phyloP scores from a whole-genome alignment of 2,888 invertebrate genomes.

The Auanema freiburgensis region DNA sequence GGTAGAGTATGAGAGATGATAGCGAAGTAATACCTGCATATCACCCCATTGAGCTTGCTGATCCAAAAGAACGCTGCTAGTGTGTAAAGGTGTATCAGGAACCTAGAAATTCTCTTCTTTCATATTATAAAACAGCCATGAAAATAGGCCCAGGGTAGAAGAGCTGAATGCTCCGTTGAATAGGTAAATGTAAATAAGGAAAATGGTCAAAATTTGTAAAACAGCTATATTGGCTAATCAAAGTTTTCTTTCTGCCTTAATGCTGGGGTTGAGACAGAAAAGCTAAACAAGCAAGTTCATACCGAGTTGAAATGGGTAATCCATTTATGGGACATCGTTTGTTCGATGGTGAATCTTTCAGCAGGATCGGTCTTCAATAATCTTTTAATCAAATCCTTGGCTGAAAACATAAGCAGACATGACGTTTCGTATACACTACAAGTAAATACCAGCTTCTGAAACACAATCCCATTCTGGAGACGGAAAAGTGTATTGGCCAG shows the following conservation, averaged over 20 bases:
- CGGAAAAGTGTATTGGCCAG: slow-evolving; percentile 96
- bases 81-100: slow-evolving; percentile 91
- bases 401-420: slow-evolving; percentile 65
- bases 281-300: not conserved
- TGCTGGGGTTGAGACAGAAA: not conserved
- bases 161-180: too few species aligned
- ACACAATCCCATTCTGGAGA: slow-evolving; percentile 93
- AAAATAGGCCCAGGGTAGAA: not conserved
- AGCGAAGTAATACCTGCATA: slow-evolving; percentile 75
- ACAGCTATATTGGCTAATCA: too few species aligned
- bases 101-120: slow-evolving; percentile 65
- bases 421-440: too few species aligned
- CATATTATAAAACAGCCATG: not conserved
- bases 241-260: slow-evolving; percentile 1
- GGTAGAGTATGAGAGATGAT: too few species aligned
- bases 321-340: slow-evolving; percentile 75
- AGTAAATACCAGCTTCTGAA: slow-evolving; percentile 76
- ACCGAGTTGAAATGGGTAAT: slow-evolving; percentile 72
- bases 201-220: too few species aligned
- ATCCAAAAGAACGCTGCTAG: slow-evolving; percentile 84
- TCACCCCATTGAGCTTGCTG: slow-evolving; percentile 92
- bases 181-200: too few species aligned
- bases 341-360: slow-evolving; percentile 83
- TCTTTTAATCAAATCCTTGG: slow-evolving; percentile 90
- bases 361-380: slow-evolving; percentile 93